A percentile compares a stretch with the other conserved stretches of the same genome.
Evolutionary conservation across 2,797 vertebrate genomes (phyloP).

Genomic region (Mormyrus proboscirostris): DNA sequence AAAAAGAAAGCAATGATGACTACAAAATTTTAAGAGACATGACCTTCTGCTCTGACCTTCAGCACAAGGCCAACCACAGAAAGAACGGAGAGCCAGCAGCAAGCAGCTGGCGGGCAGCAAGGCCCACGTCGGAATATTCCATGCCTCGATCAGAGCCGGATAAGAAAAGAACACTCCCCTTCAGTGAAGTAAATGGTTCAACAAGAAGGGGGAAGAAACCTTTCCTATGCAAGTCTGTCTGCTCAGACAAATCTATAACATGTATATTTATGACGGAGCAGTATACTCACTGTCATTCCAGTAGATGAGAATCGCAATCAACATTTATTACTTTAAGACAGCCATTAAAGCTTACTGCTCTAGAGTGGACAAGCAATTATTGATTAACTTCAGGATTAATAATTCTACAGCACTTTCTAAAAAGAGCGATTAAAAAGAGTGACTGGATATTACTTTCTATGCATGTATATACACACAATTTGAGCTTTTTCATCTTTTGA

Average conservation of each 20-base stretch:
- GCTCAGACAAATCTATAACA: constrained; percentile 7
- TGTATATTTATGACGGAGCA: constrained; percentile 18
- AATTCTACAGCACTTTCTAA: background rate
- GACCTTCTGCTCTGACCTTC: background rate
- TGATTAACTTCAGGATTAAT: background rate
- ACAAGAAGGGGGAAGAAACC: constrained; percentile 9
- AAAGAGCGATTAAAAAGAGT: background rate
- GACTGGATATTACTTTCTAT: background rate
- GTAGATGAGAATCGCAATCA: background rate
- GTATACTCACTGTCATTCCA: background rate
- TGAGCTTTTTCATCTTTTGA: background rate
- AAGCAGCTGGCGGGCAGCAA: background rate
- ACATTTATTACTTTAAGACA: background rate
- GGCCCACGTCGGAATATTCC: constrained; percentile 12
- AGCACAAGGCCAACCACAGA: constrained; percentile 1
- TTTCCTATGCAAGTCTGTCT: constrained; percentile 18
- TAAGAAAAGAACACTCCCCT: constrained; percentile 17
- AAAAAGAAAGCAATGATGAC: background rate
- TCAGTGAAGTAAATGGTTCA: constrained; percentile 13
- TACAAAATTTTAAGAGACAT: background rate
- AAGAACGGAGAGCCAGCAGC: background rate
- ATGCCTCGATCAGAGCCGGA: constrained; percentile 25
- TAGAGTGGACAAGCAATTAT: background rate
- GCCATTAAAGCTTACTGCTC: background rate
- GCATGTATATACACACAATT: background rate